Conservation (phyloP, 2,797 vertebrate genomes). For the Neosilurus hyrtlii region DNA sequence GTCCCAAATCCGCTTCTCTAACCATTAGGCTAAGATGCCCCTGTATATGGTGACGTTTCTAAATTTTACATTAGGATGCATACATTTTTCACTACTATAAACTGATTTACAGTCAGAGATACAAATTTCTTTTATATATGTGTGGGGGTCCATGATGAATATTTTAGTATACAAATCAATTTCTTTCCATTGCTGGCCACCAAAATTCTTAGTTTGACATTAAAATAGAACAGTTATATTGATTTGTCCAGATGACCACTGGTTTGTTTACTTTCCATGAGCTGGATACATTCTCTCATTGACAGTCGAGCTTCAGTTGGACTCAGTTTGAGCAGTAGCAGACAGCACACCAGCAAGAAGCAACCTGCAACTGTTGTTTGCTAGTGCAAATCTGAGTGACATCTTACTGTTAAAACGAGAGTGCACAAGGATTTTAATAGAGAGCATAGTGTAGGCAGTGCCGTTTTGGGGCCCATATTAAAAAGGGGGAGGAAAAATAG, state of each 20-base stretch:
- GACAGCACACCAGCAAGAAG: not conserved
- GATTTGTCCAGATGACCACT: constrained; percentile 4
- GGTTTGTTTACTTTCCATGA: not conserved
- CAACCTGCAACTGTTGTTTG: not conserved
- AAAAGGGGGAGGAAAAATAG: too few relatives aligned
- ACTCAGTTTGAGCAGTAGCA: not conserved
- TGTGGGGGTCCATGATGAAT: not conserved
- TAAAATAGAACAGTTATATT: not conserved
- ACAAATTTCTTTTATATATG: not conserved
- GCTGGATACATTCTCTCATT: not conserved
- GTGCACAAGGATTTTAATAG: not conserved
- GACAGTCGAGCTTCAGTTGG: not conserved
- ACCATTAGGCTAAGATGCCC: too few relatives aligned
- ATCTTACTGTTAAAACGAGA: not conserved
- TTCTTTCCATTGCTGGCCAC: not conserved
- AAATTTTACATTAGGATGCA: not conserved
- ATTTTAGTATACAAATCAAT: constrained; percentile 7
- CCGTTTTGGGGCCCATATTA: not conserved
- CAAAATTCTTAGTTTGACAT: constrained; percentile 2
- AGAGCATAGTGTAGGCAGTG: not conserved
- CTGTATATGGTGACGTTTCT: not conserved
- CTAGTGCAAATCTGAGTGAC: not conserved
- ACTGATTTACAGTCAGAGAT: not conserved
- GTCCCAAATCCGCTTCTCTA: too few relatives aligned
- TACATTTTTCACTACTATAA: not conserved